Percentiles rank a stretch among this genome's conserved stretches.
phyloP scores from a whole-genome alignment of 35 echinoderm and acorn worm genomes.

The Chiridota heheva region DNA sequence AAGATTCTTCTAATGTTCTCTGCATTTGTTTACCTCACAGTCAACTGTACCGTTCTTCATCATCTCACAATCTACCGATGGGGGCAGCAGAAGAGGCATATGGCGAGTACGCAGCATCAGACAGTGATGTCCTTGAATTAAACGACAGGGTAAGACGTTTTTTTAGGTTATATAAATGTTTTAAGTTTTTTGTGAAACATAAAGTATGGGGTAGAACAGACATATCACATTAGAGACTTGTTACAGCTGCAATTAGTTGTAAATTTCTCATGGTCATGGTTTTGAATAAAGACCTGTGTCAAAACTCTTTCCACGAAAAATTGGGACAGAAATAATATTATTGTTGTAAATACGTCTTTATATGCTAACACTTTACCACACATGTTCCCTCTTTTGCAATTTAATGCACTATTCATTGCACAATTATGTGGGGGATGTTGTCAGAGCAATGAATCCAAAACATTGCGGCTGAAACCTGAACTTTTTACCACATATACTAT shows the following conservation, averaged over 20 bases:
- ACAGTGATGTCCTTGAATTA: conserved; percentile 86
- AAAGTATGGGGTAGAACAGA: not conserved
- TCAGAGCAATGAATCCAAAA: too few species aligned
- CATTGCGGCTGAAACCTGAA: too few species aligned
- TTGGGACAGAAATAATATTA: too few species aligned
- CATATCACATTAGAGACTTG: not conserved
- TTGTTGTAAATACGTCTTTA: too few species aligned
- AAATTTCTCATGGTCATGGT: too few species aligned
- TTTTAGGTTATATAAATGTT: not conserved
- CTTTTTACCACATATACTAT: too few species aligned
- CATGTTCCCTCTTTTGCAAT: too few species aligned
- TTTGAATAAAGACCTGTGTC: too few species aligned
- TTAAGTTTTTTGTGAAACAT: not conserved
- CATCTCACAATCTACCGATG: conserved; percentile 59
- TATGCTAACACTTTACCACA: too few species aligned
- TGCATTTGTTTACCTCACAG: conserved; percentile 30
- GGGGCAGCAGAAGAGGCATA: conserved; percentile 58
- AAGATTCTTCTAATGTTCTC: not conserved
- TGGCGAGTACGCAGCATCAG: conserved; percentile 93
- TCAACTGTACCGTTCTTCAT: conserved; percentile 85
- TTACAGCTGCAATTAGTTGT: not conserved
- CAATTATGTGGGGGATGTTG: too few species aligned
- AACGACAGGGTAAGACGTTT: conserved; percentile 74
- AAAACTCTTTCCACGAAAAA: too few species aligned
- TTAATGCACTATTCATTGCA: too few species aligned